Base-by-base conservation (phyloP, 1,140 invertebrate species). In the Drosophila aff. region DNA sequence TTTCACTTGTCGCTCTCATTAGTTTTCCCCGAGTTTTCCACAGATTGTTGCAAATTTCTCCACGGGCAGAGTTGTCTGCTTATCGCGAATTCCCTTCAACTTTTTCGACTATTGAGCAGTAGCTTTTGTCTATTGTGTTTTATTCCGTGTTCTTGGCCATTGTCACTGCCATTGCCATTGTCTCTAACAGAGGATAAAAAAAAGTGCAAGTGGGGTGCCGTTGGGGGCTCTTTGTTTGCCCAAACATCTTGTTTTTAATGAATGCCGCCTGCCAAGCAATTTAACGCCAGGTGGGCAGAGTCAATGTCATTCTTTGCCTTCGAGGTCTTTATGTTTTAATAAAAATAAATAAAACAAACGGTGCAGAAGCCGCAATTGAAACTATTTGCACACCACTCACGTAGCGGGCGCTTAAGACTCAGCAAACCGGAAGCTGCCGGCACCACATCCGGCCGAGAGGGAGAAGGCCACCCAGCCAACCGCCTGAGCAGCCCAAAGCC, bases 261-360 rank as follows among this genome's bases (percentile, higher is more conserved):
- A 87, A 87, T 87, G 81, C 71, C 76, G 78, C 71, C 76, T 50
- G 68, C 66, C 38, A 28, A 67, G 75, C 85, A 89, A 90, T 89
- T 89, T 89, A 91, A 75, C 85, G 85, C 79, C 81, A 85, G 80
- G 85, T 90, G 83, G 81, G 72, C 85, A 91, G 79, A 90, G 85
- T 90, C 85, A 90, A 90, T 91, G 85, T 82, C 86, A 82, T 89
- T 89, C 79, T 75, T 76, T 57, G 47, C 41, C 58, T 28, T 67
- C 44, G 63, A 69, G 66, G 66, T 76, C 82, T 90, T 90, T 90
- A 91, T 90, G 85, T 91, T 90, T 90, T 90, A 90, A 90, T 90
- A 90, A 91, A 90, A 90, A 91, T 91, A 90, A 90, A 90, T 90
- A 90, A 90, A 90, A 83, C 85, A 90, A 90, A 91, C 85, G 81